Conservation (phyloP, 2,888 invertebrate species). For the Gibbula magus region DNA sequence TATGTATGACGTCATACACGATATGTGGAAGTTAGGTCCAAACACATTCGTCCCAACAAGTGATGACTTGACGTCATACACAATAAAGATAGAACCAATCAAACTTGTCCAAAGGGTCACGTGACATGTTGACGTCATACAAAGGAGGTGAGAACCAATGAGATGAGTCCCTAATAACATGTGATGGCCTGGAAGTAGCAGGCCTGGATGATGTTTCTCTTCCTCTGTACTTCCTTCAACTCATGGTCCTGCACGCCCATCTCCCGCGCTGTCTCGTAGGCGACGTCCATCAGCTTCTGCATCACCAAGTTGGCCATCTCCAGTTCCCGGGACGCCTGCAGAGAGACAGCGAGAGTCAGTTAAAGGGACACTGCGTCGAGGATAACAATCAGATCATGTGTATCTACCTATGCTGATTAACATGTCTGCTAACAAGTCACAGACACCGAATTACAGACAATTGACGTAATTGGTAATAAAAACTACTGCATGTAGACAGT, state of each 20-base stretch:
- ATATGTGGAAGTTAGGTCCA: no score
- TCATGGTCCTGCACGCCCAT: constrained; percentile 54
- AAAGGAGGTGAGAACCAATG: neutral
- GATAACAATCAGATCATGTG: no score
- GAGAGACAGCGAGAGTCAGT: constrained; percentile 10
- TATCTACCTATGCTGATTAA: no score
- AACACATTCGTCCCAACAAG: no score
- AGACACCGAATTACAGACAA: no score
- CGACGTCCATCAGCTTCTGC: constrained; percentile 55
- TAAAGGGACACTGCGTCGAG: no score
- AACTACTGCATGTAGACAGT: no score
- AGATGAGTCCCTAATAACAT: constrained; percentile 46
- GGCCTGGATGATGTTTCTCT: constrained; percentile 53
- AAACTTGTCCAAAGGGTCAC: neutral
- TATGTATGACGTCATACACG: no score
- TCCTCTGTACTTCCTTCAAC: constrained; percentile 54
- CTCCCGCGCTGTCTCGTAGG: constrained; percentile 58
- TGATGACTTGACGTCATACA: no score
- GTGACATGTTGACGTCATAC: neutral
- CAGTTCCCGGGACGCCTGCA: constrained; percentile 36
- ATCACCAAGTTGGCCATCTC: constrained; percentile 54
- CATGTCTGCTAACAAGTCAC: no score
- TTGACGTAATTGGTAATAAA: no score
- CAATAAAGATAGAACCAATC: neutral
- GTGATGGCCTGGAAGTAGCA: constrained; percentile 65